Conservation (phyloP, 2,888 invertebrate genomes). For the Pammene fasciana region DNA sequence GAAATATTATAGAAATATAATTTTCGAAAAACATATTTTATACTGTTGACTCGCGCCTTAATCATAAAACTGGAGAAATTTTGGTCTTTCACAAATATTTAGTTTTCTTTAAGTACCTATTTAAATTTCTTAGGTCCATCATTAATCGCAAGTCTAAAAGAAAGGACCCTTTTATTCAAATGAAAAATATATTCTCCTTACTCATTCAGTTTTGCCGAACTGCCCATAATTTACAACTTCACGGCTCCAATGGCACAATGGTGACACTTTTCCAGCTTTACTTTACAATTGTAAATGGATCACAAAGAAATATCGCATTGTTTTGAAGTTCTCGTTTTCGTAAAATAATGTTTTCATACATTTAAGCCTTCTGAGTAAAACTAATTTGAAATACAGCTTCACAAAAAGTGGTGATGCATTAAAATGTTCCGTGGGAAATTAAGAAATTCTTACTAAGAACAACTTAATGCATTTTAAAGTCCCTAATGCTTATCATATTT, state of each 20-base stretch:
- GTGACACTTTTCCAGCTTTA: conserved; percentile 8
- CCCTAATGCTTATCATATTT: too few species aligned
- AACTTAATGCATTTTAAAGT: too few species aligned
- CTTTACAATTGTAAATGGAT: conserved; percentile 2
- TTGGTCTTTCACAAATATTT: too few species aligned
- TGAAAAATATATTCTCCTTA: conserved; percentile 15
- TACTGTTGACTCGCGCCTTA: too few species aligned
- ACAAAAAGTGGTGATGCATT: too few species aligned
- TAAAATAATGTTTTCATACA: not conserved
- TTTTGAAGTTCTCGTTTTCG: conserved; percentile 1
- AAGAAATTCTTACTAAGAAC: too few species aligned
- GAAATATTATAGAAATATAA: too few species aligned
- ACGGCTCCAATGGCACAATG: conserved; percentile 6
- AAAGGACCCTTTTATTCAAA: conserved; percentile 7
- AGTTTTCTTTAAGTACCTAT: not conserved
- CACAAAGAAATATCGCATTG: not conserved
- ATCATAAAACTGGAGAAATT: too few species aligned
- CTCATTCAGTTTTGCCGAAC: conserved; percentile 12
- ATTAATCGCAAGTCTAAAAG: conserved; percentile 16
- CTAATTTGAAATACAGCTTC: not conserved
- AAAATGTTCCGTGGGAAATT: too few species aligned
- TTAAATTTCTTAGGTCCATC: not conserved
- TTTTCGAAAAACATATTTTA: too few species aligned
- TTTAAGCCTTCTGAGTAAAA: not conserved
- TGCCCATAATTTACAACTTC: conserved; percentile 22